Conservation (phyloP, 2,113 vertebrate genomes). For the Grus americana region DNA sequence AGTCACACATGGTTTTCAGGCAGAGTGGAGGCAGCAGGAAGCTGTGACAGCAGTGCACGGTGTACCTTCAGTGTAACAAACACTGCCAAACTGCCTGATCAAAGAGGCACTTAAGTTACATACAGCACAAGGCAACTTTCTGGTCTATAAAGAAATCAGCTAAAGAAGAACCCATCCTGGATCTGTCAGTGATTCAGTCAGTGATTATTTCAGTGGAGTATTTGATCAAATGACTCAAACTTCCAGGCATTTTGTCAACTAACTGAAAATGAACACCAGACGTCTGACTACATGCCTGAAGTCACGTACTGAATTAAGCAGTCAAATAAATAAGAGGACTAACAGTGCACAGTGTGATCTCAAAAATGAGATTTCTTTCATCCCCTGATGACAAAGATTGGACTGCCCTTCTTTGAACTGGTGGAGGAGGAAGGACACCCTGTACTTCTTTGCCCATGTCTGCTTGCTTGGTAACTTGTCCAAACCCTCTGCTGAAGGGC, state of each 20-base stretch:
- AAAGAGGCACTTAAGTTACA: constrained; percentile 5
- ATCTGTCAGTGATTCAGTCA: constrained; percentile 31
- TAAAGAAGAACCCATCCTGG: background rate
- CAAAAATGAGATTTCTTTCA: constrained; percentile 19
- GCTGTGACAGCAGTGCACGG: background rate
- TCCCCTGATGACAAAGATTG: background rate
- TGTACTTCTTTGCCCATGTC: background rate
- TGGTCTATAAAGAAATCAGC: constrained; percentile 1
- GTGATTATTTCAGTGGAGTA: constrained; percentile 35
- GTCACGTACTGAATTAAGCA: constrained; percentile 40
- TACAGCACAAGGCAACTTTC: background rate
- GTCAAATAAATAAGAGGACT: constrained; percentile 10
- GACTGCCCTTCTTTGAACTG: background rate
- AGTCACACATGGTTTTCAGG: background rate
- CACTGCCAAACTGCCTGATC: constrained; percentile 15
- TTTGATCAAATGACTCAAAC: constrained; percentile 59
- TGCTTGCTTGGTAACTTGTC: background rate
- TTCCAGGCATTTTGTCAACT: constrained; percentile 59
- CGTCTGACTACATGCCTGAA: constrained; percentile 25
- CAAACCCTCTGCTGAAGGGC: background rate
- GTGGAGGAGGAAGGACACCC: background rate
- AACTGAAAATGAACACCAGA: constrained; percentile 53
- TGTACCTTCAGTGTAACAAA: background rate
- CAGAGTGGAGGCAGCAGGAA: background rate
- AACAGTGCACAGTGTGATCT: background rate